Evolutionary conservation across 2,113 vertebrate species (phyloP), one percentile per base, ranked within the genome.

Genomic region (Romanogobio albipinnatus): DNA sequence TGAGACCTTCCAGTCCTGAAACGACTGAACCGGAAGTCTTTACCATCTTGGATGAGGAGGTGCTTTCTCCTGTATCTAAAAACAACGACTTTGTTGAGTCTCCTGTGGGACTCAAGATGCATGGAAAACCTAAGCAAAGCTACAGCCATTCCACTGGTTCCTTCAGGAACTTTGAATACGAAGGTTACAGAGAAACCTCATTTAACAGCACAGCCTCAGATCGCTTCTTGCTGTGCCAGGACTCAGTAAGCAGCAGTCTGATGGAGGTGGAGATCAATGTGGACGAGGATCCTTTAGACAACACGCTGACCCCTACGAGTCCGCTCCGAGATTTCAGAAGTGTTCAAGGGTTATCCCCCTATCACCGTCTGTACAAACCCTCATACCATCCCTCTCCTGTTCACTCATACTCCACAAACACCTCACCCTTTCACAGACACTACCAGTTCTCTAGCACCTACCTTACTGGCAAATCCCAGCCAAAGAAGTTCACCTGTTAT

Each of bases 231-330:
- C 17, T 94, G 29, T 91, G 90, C 81, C 85, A 93, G n/a, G 89
- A 93, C 89, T 93, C 92, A 1, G 90, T 87, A 76, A 90, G 91
- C 64, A 96, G 95, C 85, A 94, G 93, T 73, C 94, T 96, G 36
- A 89, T 93, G 85, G 97, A 98, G 88, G 75, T 97, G 0, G 96
- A 96, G 85, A 82, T 94, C 2, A 94, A 93, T 83, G 94, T 95
- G 1, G 95, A 95, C 62, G 96, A 94, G 45, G 96, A 95, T 80
- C 91, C 94, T 6, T 87, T 92, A 79, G 95, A 95, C 4, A 83
- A 80, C 1, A 91, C 94, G 43, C 51, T 94, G 6, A 92, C 90
- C 29, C 85, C 87, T 85, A 86, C 78, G 0, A 88, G 59, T 58
- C 86, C 70, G 14, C 22, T 24, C n/a, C 53, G 19, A 8, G 43